Evolutionary conservation across 2,797 vertebrate genomes (phyloP).

Genomic region (Nannoperca australis): DNA sequence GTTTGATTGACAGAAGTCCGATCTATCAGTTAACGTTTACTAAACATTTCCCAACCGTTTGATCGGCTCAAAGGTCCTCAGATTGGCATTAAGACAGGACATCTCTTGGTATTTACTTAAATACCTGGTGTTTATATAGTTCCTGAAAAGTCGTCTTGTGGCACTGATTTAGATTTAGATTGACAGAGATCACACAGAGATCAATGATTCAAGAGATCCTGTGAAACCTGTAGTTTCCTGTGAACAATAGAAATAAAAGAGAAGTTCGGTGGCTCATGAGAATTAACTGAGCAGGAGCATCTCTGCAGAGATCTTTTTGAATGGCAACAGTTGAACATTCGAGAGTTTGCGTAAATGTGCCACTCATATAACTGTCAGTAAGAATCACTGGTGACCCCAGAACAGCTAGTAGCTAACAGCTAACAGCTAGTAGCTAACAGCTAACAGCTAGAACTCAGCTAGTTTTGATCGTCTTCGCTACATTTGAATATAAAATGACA

Average conservation of each 20-base stretch:
- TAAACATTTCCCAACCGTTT: not conserved
- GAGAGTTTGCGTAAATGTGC: not conserved
- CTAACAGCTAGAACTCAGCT: not conserved
- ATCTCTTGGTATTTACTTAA: not conserved
- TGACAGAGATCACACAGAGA: not conserved
- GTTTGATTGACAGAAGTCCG: slow-evolving; percentile 13
- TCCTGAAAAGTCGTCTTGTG: not conserved
- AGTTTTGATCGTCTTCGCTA: not conserved
- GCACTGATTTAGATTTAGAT: not conserved
- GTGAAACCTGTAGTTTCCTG: not conserved
- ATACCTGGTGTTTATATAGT: not conserved
- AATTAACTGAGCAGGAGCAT: not conserved
- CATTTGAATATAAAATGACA: not conserved
- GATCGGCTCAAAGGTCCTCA: slow-evolving; percentile 5
- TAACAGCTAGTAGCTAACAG: not conserved
- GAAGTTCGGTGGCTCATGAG: not conserved
- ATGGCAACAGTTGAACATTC: not conserved
- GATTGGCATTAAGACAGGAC: not conserved
- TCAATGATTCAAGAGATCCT: not conserved
- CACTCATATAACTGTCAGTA: not conserved
- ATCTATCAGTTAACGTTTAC: not conserved
- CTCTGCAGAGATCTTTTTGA: not conserved
- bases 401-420: not conserved
- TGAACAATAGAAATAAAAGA: not conserved
- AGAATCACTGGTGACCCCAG: not conserved